phyloP scores from a whole-genome alignment of 2,113 vertebrate species.

The Capra hircus region DNA sequence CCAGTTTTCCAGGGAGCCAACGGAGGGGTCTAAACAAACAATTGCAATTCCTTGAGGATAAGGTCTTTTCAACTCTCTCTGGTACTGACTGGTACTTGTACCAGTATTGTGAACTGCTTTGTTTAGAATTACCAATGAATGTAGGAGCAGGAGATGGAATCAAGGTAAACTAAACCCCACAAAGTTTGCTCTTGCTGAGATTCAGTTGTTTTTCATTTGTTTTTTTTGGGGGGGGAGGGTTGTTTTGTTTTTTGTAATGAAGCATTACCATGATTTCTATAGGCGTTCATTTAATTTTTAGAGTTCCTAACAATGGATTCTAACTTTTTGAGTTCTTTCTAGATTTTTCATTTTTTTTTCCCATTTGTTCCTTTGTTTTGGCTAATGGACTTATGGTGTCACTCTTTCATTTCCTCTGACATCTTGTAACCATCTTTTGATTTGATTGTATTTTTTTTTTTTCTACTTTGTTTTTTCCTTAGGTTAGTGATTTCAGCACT shows the following conservation, averaged over 20 bases:
- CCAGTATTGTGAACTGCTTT: rapidly evolving
- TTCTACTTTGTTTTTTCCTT: neutral
- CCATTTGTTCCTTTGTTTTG: neutral
- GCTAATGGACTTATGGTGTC: neutral
- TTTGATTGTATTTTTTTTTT: neutral
- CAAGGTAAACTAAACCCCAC: too few relatives aligned
- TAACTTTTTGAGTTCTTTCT: neutral
- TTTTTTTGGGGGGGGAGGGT: neutral
- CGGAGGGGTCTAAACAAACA: too few relatives aligned
- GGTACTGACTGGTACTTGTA: neutral
- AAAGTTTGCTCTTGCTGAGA: neutral
- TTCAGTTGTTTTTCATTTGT: too few relatives aligned
- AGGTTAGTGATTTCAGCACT: neutral
- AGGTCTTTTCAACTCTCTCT: neutral
- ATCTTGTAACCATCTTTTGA: neutral
- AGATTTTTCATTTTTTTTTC: neutral
- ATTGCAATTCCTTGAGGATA: rapidly evolving
- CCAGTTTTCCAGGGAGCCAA: neutral
- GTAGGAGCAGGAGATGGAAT: neutral
- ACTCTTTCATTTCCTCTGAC: neutral
- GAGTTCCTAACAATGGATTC: too few relatives aligned
- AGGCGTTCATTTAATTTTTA: neutral
- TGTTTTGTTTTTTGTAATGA: neutral
- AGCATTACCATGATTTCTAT: too few relatives aligned
- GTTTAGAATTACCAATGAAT: too few relatives aligned